These are phyloP conservation scores for Endotricha flammealis DNA, from an alignment of 2,888 invertebrate species.

Conservation along the genomic window DNA sequence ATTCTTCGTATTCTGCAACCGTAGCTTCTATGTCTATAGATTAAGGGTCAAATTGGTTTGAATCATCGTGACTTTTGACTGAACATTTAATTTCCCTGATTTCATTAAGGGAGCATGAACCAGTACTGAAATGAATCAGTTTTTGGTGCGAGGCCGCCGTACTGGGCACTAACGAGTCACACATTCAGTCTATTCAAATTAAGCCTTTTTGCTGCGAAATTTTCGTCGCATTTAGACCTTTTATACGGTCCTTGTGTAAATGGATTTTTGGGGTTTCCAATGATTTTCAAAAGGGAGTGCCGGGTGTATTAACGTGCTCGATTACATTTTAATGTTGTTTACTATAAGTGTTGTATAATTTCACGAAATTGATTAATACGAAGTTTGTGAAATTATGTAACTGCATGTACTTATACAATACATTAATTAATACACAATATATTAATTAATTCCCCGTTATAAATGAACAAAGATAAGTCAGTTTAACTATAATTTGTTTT, in stretches of 20 bases:
- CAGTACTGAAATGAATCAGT: constrained; percentile 26
- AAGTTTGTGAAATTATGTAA: no score
- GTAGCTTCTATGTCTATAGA: constrained; percentile 7
- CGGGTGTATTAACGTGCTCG: no score
- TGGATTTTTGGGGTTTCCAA: constrained; percentile 19
- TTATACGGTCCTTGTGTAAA: constrained; percentile 18
- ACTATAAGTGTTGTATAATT: no score
- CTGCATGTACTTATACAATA: no score
- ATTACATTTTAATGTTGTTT: no score
- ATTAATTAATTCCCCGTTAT: no score
- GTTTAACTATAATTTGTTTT: no score
- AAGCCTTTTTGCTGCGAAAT: constrained; percentile 39
- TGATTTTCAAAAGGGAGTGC: constrained; percentile 6
- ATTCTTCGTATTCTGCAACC: not conserved
- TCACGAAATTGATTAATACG: no score
- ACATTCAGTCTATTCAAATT: constrained; percentile 55
- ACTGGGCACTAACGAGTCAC: constrained; percentile 39
- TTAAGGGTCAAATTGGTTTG: constrained; percentile 9
- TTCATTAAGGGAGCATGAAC: constrained; percentile 43
- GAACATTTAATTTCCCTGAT: constrained; percentile 49
- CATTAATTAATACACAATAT: no score
- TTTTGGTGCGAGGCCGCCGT: constrained; percentile 22
- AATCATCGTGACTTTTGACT: constrained; percentile 17
- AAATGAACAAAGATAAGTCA: no score
- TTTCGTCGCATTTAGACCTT: constrained; percentile 40